Evolutionary conservation across 2,888 invertebrate genomes (phyloP).

Genomic region (Dasysyrphus tricinctus): DNA sequence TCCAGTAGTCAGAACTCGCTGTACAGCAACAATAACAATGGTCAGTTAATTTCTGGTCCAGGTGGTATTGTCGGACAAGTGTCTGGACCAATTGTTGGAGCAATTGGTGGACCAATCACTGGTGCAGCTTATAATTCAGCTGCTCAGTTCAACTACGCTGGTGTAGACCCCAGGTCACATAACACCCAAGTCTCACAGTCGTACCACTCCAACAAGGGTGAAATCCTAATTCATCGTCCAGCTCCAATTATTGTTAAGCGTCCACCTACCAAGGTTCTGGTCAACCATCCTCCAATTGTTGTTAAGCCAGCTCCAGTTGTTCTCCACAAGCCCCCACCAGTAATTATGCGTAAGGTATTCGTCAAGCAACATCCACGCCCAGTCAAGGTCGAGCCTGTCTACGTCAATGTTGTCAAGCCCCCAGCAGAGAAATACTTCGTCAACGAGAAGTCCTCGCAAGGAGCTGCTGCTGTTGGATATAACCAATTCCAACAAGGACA

Average conservation of each 20-base stretch:
- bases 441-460: slow-evolving; percentile 79
- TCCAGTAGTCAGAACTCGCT: slow-evolving; percentile 46
- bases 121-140: background rate
- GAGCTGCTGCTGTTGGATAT: slow-evolving; percentile 13
- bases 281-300: slow-evolving; percentile 82
- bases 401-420: slow-evolving; percentile 82
- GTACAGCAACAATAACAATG: slow-evolving; percentile 33
- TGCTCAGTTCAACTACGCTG: background rate
- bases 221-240: slow-evolving; percentile 82
- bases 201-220: slow-evolving; percentile 80
- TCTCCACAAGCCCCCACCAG: slow-evolving; percentile 82
- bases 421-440: slow-evolving; percentile 83
- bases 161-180: slow-evolving; percentile 28
- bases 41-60: slow-evolving; percentile 39
- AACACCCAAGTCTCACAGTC: slow-evolving; percentile 47
- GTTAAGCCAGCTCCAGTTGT: slow-evolving; percentile 83
- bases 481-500: slow-evolving; percentile 13
- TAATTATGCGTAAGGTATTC: slow-evolving; percentile 81
- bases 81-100: slow-evolving; percentile 22
- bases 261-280: slow-evolving; percentile 82
- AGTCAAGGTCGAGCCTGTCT: slow-evolving; percentile 82
- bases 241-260: slow-evolving; percentile 82
- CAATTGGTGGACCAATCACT: background rate
- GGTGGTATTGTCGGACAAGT: background rate
- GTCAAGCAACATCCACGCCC: slow-evolving; percentile 82